These are phyloP conservation scores for Myiopsitta monachus DNA, from an alignment of 2,113 vertebrate genomes.

Conservation along the genomic window DNA sequence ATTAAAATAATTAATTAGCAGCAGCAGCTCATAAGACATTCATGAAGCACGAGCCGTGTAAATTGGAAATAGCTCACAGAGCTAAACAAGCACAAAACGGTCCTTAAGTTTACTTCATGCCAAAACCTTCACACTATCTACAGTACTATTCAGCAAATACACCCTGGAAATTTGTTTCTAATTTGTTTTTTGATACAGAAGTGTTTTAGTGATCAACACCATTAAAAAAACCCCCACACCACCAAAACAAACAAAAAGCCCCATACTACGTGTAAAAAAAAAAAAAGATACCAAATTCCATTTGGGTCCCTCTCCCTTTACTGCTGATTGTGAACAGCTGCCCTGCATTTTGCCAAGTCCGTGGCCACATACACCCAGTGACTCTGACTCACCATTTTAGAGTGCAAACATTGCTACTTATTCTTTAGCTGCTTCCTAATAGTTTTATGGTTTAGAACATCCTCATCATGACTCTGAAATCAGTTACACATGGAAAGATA, in stretches of 20 bases:
- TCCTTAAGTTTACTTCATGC: neutral
- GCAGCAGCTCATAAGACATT: neutral
- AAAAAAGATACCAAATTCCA: neutral
- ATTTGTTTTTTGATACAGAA: neutral
- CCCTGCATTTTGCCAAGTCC: neutral
- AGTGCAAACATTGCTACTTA: neutral
- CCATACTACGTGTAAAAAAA: no score
- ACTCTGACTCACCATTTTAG: constrained; percentile 33
- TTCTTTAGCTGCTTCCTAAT: neutral
- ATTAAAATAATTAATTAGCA: constrained; percentile 5
- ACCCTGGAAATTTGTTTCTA: fast-evolving
- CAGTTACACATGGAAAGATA: neutral
- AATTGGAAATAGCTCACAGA: neutral
- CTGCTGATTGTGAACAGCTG: neutral
- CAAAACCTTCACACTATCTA: neutral
- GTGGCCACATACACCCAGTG: neutral
- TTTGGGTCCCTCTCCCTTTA: neutral
- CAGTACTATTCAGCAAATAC: neutral
- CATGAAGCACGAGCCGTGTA: neutral
- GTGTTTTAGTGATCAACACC: neutral
- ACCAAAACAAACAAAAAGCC: neutral
- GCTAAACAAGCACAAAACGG: neutral
- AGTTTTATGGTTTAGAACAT: neutral
- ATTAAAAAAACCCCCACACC: neutral
- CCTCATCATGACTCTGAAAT: neutral